Percentiles rank a stretch among this genome's conserved stretches.
phyloP scores from a whole-genome alignment of 1,140 invertebrate genomes.

The Brachionus koreanus region DNA sequence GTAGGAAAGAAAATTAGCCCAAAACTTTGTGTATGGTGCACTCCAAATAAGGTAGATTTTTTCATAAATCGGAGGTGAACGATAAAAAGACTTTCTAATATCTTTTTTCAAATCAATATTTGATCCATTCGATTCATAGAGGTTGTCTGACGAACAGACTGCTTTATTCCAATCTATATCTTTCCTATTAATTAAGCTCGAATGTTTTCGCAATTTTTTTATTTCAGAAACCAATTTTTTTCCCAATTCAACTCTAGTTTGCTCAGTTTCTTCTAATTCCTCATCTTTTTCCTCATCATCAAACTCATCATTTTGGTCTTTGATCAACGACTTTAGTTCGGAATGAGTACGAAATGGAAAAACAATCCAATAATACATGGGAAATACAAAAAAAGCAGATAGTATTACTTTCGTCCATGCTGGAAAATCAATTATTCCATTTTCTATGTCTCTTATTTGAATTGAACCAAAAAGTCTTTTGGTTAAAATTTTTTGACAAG shows the following conservation, averaged over 20 bases:
- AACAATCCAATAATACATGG: conserved; percentile 59
- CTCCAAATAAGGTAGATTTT: conserved; percentile 52
- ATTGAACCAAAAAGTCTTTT: conserved; percentile 56
- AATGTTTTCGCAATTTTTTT: conserved; percentile 41
- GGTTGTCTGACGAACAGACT: not conserved
- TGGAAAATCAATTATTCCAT: conserved; percentile 53
- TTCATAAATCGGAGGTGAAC: not conserved
- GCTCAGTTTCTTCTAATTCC: conserved; percentile 22
- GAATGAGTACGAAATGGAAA: conserved; percentile 47
- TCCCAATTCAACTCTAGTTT: conserved; percentile 12
- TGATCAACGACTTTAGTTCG: not conserved
- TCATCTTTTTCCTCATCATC: conserved; percentile 34
- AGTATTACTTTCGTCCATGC: conserved; percentile 56
- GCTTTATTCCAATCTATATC: not conserved
- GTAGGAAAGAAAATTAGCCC: conserved; percentile 56
- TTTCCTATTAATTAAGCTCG: not conserved
- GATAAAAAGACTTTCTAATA: not conserved
- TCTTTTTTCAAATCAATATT: not conserved
- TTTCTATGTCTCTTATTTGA: conserved; percentile 54
- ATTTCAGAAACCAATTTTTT: conserved; percentile 39
- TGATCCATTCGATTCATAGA: not conserved
- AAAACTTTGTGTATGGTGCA: conserved; percentile 57
- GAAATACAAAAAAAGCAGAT: conserved; percentile 57
- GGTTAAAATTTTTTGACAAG: conserved; percentile 59
- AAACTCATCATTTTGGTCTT: not conserved